Evolutionary conservation across 2,888 invertebrate species (phyloP).

Genomic region (Cremastobaeus sp.): DNA sequence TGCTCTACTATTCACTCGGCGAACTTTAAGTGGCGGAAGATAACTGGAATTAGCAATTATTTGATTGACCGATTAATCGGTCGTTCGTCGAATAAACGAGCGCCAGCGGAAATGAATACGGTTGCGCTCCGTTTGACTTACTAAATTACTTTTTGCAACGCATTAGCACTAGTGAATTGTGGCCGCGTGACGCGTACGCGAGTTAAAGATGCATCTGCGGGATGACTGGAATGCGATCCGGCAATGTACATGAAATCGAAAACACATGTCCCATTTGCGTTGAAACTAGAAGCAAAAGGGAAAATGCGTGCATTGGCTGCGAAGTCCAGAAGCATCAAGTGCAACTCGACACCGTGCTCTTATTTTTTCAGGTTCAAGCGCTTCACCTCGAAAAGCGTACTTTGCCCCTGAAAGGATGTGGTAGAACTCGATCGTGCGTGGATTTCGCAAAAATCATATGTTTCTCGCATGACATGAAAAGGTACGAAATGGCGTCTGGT

Average conservation of each 20-base stretch:
- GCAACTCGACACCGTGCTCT: too few relatives aligned
- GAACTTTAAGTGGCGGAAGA: conserved; percentile 13
- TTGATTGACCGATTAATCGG: conserved; percentile 37
- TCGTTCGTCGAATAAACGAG: conserved; percentile 16
- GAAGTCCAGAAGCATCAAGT: too few relatives aligned
- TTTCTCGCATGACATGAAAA: conserved; percentile 29
- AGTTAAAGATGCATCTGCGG: conserved; percentile 13
- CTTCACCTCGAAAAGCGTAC: not conserved
- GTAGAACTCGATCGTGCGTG: too few relatives aligned
- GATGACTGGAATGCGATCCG: too few relatives aligned
- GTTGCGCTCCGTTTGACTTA: conserved; percentile 27
- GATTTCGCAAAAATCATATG: conserved; percentile 44
- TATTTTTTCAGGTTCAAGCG: too few relatives aligned
- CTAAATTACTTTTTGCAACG: conserved; percentile 18
- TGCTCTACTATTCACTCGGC: conserved; percentile 3
- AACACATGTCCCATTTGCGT: too few relatives aligned
- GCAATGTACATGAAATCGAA: too few relatives aligned
- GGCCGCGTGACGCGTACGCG: conserved; percentile 5
- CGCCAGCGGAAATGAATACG: conserved; percentile 23
- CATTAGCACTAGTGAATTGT: conserved; percentile 6
- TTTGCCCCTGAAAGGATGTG: conserved; percentile 8
- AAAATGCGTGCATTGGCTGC: too few relatives aligned
- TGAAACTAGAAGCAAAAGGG: too few relatives aligned
- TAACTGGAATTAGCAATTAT: conserved; percentile 19
- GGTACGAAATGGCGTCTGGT: conserved; percentile 44